Evolutionary conservation across 2,797 vertebrate species (phyloP), one percentile per base, ranked within the genome.

Genomic region (Anas capensis): DNA sequence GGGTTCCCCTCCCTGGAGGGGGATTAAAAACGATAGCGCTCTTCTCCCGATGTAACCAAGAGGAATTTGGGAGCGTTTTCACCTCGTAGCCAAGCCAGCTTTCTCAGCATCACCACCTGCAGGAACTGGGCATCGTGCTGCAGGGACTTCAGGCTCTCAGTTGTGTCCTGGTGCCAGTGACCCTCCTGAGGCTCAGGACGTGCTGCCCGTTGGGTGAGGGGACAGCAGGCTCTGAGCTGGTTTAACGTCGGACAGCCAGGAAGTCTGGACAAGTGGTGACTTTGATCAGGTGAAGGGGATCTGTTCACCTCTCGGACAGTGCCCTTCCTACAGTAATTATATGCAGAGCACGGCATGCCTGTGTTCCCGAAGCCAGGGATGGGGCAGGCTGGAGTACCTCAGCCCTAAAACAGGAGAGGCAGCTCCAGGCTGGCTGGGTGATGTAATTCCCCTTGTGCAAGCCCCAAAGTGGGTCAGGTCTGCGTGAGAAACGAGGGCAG

Each of bases 401-500:
- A 48, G 70, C 80, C 75, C 64, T 70, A 84, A 95, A 95, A 73
- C 79, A 51, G 88, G 57, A 82, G 77, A 73, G 6, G 89, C 86
- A 82, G 66, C 73, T 88, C 27, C 92, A 90, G 72, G 95, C 92
- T 95, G 94, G 90, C 82, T 91, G 62, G 82, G 81, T 97, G 97
- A 96, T 69, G 7, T 97, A 97, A 97, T 91, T 96, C 93, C 94
- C 92, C 90, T 97, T 96, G 91, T 94, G 92, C 86, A 93, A 81
- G 80, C 86, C 96, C 64, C 21, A 36, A 97, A 96, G 40, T 96
- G 95, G 96, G 96, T 97, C 94, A 96, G 58, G 78, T 84, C 69
- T 38, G 85, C 90, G 88, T 91, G 94, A 81, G 94, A 94, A 97
- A 96, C 6, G 33, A 95, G 94, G 95, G 81, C 82, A 94, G 75